Evolutionary conservation across 2,888 invertebrate genomes (phyloP).

Genomic region (Coenonympha arcania): DNA sequence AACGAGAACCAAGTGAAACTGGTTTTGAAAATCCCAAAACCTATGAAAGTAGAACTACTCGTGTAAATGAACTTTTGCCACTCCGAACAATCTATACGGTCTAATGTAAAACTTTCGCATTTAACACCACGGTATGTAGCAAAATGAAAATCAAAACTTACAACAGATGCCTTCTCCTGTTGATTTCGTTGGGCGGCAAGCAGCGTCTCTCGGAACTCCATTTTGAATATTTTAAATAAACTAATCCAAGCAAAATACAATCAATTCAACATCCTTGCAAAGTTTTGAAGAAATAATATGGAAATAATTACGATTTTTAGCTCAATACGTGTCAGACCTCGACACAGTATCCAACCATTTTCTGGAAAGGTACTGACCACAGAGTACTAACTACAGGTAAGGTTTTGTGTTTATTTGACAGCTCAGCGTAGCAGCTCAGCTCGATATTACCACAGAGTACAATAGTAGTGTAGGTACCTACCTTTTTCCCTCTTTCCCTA

Average conservation of each 20-base stretch:
- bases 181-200: conserved; percentile 69
- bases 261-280: conserved; percentile 37
- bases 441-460: too few relatives aligned
- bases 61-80: neutral
- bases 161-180: conserved; percentile 71
- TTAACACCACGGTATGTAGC: conserved; percentile 17
- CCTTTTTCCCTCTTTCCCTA: too few relatives aligned
- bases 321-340: conserved; percentile 68
- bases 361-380: conserved; percentile 69
- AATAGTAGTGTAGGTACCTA: too few relatives aligned
- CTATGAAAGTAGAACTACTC: neutral
- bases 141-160: conserved; percentile 45
- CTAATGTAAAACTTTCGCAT: conserved; percentile 9
- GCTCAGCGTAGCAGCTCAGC: too few relatives aligned
- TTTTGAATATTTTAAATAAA: conserved; percentile 32
- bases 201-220: conserved; percentile 69
- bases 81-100: neutral
- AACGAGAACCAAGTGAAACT: too few relatives aligned
- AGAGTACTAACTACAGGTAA: conserved; percentile 30
- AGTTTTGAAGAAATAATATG: conserved; percentile 51
- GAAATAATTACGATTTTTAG: conserved; percentile 54
- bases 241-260: conserved; percentile 25
- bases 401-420: conserved; percentile 2
- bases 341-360: conserved; percentile 68
- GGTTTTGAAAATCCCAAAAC: too few relatives aligned